phyloP scores from a whole-genome alignment of 2,113 vertebrate species.

The Aleadryas rufinucha region DNA sequence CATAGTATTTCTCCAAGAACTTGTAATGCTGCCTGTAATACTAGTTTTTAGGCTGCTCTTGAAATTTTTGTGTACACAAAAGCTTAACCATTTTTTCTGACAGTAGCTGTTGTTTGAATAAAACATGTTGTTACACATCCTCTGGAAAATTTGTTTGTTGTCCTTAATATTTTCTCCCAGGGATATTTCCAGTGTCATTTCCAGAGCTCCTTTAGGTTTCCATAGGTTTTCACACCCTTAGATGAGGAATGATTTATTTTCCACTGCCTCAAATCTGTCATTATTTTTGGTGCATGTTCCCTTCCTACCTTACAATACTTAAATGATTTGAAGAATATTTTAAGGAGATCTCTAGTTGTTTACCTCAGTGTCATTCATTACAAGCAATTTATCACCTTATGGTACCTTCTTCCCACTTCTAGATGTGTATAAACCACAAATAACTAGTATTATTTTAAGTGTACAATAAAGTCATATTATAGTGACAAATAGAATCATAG shows the following conservation, averaged over 20 bases:
- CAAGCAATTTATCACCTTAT: neutral
- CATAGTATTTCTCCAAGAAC: neutral
- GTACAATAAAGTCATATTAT: neutral
- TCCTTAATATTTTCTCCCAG: neutral
- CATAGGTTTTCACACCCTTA: neutral
- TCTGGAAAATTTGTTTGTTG: conserved; percentile 5
- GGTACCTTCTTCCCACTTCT: neutral
- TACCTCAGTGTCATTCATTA: neutral
- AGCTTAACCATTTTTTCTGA: conserved; percentile 3
- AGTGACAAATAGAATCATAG: neutral
- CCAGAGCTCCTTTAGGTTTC: neutral
- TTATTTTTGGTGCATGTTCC: neutral
- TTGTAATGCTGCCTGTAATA: neutral
- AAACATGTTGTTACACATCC: neutral
- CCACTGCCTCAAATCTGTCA: neutral
- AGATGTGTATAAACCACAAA: neutral
- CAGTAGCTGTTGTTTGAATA: conserved; percentile 3
- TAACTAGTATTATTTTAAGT: neutral
- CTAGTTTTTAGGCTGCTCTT: neutral
- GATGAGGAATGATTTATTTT: neutral
- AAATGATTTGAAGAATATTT: neutral
- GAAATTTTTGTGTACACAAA: neutral
- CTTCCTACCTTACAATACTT: neutral
- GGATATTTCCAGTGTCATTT: neutral
- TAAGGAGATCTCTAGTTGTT: neutral